phyloP scores from a whole-genome alignment of 2,888 invertebrate species.

The Cryptocheilus praepositus region DNA sequence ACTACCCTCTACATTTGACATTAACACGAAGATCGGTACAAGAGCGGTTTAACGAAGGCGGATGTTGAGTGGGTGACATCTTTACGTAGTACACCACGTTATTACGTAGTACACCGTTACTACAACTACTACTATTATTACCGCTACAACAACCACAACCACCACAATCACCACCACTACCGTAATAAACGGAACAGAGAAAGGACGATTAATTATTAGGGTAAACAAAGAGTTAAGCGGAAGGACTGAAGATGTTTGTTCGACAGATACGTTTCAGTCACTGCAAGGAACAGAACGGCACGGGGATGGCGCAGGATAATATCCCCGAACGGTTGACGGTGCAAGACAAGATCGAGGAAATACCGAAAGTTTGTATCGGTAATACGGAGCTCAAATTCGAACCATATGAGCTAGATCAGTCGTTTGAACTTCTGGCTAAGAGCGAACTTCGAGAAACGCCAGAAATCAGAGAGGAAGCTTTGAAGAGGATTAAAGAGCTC shows the following conservation, averaged over 20 bases:
- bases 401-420: constrained; percentile 78
- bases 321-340: constrained; percentile 4
- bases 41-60: too few relatives aligned
- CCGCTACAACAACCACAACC: too few relatives aligned
- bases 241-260: neutral
- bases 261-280: neutral
- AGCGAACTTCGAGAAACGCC: constrained; percentile 84
- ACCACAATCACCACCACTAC: too few relatives aligned
- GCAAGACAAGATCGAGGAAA: constrained; percentile 53
- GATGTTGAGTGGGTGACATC: too few relatives aligned
- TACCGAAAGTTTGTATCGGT: constrained; percentile 76
- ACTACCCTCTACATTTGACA: too few relatives aligned
- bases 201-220: too few relatives aligned
- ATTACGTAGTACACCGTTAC: too few relatives aligned
- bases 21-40: too few relatives aligned
- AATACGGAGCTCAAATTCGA: constrained; percentile 79
- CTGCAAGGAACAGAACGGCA: neutral
- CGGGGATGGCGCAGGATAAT: neutral
- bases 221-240: too few relatives aligned
- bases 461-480: constrained; percentile 79
- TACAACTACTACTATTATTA: too few relatives aligned
- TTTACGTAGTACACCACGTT: too few relatives aligned
- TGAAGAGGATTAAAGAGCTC: constrained; percentile 77
- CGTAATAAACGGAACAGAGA: too few relatives aligned
- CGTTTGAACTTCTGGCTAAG: constrained; percentile 80